Evolutionary conservation across 2,797 vertebrate species (phyloP).

Genomic region (Cossypha polioptera): DNA sequence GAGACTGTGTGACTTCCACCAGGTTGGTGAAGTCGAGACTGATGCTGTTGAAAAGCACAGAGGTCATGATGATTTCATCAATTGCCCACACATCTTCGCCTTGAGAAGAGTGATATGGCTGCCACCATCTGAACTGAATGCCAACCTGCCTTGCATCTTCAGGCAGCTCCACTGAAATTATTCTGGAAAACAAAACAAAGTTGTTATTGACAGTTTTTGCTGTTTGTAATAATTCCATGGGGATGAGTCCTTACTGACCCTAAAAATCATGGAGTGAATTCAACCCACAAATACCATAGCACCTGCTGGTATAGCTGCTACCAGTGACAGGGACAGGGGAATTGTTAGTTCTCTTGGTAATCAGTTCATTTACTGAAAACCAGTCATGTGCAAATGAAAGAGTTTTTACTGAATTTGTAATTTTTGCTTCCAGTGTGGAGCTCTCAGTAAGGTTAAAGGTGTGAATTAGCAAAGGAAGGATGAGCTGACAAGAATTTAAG

Average conservation of each 20-base stretch:
- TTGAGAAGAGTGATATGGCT: constrained; percentile 94
- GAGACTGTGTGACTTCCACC: constrained; percentile 94
- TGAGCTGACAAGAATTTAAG: not conserved
- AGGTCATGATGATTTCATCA: constrained; percentile 99
- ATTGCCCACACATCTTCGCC: constrained; percentile 95
- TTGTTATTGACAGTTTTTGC: not conserved
- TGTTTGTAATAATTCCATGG: not conserved
- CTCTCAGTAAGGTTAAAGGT: not conserved
- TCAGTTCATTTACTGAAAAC: not conserved
- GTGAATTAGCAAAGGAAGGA: not conserved
- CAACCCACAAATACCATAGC: not conserved
- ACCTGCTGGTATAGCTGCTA: not conserved
- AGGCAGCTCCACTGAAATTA: constrained; percentile 94
- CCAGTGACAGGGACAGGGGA: not conserved
- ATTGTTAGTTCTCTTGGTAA: not conserved
- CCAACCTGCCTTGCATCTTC: constrained; percentile 90
- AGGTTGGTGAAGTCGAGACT: constrained; percentile 97
- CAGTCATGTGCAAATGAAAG: not conserved
- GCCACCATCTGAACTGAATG: constrained; percentile 99
- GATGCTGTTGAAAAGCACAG: constrained; percentile 96
- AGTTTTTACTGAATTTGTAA: not conserved
- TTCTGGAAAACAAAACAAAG: constrained; percentile 74
- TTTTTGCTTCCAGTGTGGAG: not conserved
- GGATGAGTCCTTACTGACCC: not conserved
- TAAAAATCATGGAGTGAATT: not conserved